These are phyloP conservation scores for Sarcophaga variegata DNA, from an alignment of 2,888 invertebrate species.

Conservation along the genomic window DNA sequence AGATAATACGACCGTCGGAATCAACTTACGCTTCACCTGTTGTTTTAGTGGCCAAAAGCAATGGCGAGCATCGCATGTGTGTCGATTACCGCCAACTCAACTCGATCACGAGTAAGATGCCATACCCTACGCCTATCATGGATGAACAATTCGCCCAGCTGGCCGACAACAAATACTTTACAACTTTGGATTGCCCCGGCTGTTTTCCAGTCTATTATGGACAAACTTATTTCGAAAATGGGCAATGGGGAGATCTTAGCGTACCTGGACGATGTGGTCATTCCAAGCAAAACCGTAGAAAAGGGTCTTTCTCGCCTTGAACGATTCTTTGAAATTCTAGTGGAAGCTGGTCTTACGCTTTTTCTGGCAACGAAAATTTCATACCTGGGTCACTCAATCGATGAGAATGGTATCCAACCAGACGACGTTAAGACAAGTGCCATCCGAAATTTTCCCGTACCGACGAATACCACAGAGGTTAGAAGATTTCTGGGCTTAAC, in stretches of 20 bases:
- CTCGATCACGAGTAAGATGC: constrained; percentile 29
- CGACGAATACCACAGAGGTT: too few species aligned
- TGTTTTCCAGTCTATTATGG: neutral
- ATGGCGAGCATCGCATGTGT: neutral
- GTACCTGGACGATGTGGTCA: constrained; percentile 25
- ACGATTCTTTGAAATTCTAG: neutral
- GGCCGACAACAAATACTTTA: constrained; percentile 36
- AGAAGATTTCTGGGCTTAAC: too few species aligned
- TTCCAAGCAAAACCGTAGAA: constrained; percentile 22
- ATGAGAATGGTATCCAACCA: too few species aligned
- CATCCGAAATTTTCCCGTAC: too few species aligned
- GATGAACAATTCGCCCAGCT: constrained; percentile 48
- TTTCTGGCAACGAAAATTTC: neutral
- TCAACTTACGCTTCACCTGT: constrained; percentile 54
- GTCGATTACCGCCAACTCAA: too few species aligned
- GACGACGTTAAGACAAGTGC: too few species aligned
- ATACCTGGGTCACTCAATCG: too few species aligned
- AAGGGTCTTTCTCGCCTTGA: neutral
- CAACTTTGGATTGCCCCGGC: constrained; percentile 5
- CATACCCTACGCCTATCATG: constrained; percentile 62
- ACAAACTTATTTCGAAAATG: neutral
- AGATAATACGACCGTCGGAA: constrained; percentile 58
- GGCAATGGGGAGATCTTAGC: neutral
- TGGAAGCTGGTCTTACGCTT: constrained; percentile 1
- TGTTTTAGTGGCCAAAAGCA: constrained; percentile 53